A percentile compares a stretch with the other conserved stretches of the same genome.
Conservation (phyloP, 1,140 invertebrate genomes). For the Achatina immaculata region DNA sequence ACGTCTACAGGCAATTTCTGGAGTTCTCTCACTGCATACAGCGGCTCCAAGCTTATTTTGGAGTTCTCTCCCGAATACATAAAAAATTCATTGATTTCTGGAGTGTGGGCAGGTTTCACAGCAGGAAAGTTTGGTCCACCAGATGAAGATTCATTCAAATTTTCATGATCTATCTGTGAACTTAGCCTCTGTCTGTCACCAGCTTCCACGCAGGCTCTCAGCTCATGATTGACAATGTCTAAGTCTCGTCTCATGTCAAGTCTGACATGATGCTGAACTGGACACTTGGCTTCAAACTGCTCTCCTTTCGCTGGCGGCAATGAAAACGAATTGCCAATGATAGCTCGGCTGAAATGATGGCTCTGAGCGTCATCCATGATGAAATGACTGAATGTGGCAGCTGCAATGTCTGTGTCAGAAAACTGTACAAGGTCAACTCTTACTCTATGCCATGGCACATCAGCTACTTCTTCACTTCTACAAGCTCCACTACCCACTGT, state of each 20-base stretch:
- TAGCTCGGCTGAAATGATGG: constrained; percentile 3
- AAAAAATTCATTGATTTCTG: constrained; percentile 14
- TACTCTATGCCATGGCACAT: no score
- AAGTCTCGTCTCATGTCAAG: neutral
- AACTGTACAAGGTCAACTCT: no score
- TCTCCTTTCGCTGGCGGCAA: neutral
- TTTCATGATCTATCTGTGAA: constrained; percentile 18
- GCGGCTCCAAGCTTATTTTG: constrained; percentile 9
- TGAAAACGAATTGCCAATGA: neutral
- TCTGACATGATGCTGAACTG: constrained; percentile 3
- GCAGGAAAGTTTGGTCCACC: neutral
- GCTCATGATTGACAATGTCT: constrained; percentile 1
- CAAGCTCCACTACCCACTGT: no score
- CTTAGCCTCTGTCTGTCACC: neutral
- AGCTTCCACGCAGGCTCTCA: constrained; percentile 9
- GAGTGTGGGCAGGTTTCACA: neutral
- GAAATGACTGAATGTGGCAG: no score
- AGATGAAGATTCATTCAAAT: neutral
- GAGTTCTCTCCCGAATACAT: constrained; percentile 18
- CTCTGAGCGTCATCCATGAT: neutral
- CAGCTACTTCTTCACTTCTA: no score
- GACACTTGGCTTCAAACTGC: neutral
- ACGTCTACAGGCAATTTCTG: neutral
- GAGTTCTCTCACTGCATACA: neutral
- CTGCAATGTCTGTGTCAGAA: no score